Evolutionary conservation across 2,113 vertebrate species (phyloP).

Genomic region (Bos indicus): DNA sequence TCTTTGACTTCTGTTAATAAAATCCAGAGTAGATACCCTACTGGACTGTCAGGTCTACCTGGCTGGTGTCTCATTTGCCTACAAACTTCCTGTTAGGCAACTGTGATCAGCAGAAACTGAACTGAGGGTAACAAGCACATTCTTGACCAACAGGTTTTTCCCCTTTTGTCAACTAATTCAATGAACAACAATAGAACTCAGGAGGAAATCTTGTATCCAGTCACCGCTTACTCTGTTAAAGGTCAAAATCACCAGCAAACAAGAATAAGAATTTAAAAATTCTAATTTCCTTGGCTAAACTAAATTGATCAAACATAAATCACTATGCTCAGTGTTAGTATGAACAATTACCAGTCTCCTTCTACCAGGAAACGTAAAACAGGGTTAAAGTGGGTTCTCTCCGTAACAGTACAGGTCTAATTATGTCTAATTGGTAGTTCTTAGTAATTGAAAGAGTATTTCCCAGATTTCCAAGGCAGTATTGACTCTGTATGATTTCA

Average conservation of each 20-base stretch:
- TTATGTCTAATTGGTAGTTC: background rate
- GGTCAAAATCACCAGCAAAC: background rate
- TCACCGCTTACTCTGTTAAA: background rate
- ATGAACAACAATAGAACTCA: conserved; percentile 8
- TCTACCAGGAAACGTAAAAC: background rate
- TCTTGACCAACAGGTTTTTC: conserved; percentile 61
- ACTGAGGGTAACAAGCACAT: background rate
- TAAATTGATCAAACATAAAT: background rate
- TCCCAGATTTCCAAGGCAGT: conserved; percentile 16
- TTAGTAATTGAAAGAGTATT: background rate
- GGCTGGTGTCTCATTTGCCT: conserved; percentile 41
- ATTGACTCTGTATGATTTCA: background rate
- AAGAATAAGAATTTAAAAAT: conserved; percentile 5
- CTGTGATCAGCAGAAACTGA: conserved; percentile 58
- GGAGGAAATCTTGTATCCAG: background rate
- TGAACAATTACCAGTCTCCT: background rate
- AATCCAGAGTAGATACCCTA: background rate
- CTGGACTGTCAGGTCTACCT: conserved; percentile 53
- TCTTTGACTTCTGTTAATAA: background rate
- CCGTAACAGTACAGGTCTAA: background rate
- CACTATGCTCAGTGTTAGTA: background rate
- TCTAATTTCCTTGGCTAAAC: background rate
- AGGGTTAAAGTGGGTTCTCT: background rate
- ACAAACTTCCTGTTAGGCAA: conserved; percentile 46
- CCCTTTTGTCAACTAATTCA: conserved; percentile 49